Percentiles rank a stretch among this genome's conserved stretches.
Conservation (phyloP, 1,140 invertebrate genomes). For the Diachasmimorpha longicaudata region DNA sequence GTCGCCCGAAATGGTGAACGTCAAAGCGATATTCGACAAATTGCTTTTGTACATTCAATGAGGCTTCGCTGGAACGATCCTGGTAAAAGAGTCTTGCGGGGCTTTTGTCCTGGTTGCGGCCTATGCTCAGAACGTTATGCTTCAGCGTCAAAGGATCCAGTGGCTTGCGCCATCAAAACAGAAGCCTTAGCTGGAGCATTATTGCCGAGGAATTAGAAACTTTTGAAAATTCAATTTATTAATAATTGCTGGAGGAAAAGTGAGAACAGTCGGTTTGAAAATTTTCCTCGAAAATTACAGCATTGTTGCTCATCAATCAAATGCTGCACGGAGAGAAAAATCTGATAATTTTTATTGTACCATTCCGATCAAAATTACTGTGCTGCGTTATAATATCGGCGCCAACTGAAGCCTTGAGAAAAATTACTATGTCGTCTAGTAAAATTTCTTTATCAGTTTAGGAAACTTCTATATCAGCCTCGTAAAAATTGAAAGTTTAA, state of each 20-base stretch:
- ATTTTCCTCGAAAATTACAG: background rate
- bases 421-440: too few species aligned
- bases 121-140: background rate
- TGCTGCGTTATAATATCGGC: too few species aligned
- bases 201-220: background rate
- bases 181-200: background rate
- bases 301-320: too few species aligned
- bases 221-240: background rate
- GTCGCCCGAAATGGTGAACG: constrained; percentile 20
- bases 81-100: background rate
- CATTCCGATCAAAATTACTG: too few species aligned
- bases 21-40: constrained; percentile 44
- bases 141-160: background rate
- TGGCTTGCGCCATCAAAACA: background rate
- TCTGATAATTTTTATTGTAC: background rate
- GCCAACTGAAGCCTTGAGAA: too few species aligned
- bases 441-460: too few species aligned
- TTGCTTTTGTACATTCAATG: constrained; percentile 37
- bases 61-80: background rate
- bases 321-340: background rate
- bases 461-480: too few species aligned
- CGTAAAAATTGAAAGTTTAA: too few species aligned
- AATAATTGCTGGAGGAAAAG: background rate
- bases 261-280: background rate
- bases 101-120: background rate